These are phyloP conservation scores for Dione juno DNA, from an alignment of 2,888 invertebrate species.

Conservation along the genomic window DNA sequence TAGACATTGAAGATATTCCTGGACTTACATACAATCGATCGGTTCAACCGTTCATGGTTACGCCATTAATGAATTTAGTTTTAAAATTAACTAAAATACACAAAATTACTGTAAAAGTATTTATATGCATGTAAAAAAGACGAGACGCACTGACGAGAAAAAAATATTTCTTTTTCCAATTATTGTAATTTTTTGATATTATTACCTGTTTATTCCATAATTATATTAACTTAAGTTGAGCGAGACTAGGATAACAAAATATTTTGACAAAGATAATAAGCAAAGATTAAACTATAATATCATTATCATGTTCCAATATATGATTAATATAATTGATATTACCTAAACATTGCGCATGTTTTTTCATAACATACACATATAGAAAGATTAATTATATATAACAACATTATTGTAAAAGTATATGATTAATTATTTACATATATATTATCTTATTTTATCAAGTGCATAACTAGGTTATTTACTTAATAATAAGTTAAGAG, in stretches of 20 bases:
- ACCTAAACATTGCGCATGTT: too few species aligned
- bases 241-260: not conserved
- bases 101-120: not conserved
- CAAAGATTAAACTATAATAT: not conserved
- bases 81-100: not conserved
- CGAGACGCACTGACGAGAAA: too few species aligned
- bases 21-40: constrained; percentile 27
- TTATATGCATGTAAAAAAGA: not conserved
- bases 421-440: too few species aligned
- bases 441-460: not conserved
- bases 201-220: not conserved
- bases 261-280: not conserved
- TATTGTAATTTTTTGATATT: too few species aligned
- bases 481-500: not conserved
- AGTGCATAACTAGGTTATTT: not conserved
- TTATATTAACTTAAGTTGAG: not conserved
- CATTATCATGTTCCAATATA: not conserved
- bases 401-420: not conserved
- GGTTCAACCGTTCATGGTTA: constrained; percentile 42
- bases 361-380: too few species aligned
- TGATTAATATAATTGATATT: not conserved
- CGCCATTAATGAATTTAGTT: constrained; percentile 46
- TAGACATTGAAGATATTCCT: constrained; percentile 32
- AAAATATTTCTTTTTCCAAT: too few species aligned
- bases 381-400: too few species aligned